phyloP scores from a whole-genome alignment of 2,113 vertebrate species.

The Melanotaenia duboulayi region DNA sequence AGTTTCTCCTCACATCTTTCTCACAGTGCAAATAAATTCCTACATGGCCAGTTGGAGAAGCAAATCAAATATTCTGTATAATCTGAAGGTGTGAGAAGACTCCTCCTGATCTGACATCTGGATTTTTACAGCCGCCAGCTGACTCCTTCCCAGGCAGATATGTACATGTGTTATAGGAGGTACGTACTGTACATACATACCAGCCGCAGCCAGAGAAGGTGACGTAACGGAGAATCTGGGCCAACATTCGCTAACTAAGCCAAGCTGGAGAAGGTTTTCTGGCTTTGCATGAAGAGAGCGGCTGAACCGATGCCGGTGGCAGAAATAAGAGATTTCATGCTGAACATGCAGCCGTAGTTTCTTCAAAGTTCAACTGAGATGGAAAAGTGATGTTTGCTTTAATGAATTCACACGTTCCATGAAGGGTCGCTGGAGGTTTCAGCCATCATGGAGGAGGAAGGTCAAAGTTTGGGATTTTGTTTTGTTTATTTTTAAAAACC shows the following conservation, averaged over 20 bases:
- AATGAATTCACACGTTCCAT: too few relatives aligned
- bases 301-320: neutral
- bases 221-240: slow-evolving; percentile 20
- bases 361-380: too few relatives aligned
- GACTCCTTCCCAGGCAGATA: too few relatives aligned
- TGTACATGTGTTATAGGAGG: too few relatives aligned
- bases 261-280: neutral
- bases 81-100: slow-evolving; percentile 65
- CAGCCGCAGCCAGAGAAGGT: neutral
- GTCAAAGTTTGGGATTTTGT: too few relatives aligned
- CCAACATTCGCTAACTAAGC: neutral
- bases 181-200: neutral
- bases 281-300: neutral
- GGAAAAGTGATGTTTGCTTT: too few relatives aligned
- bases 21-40: slow-evolving; percentile 64
- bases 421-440: too few relatives aligned
- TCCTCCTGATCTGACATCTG: slow-evolving; percentile 60
- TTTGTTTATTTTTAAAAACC: too few relatives aligned
- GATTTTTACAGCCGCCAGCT: too few relatives aligned
- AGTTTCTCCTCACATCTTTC: slow-evolving; percentile 60
- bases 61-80: slow-evolving; percentile 79
- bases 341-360: neutral
- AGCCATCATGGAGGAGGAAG: too few relatives aligned
- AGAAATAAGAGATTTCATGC: neutral
- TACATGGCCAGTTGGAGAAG: slow-evolving; percentile 57